These are phyloP conservation scores for Gastrophryne carolinensis DNA, from an alignment of 2,797 vertebrate genomes.

Conservation along the genomic window DNA sequence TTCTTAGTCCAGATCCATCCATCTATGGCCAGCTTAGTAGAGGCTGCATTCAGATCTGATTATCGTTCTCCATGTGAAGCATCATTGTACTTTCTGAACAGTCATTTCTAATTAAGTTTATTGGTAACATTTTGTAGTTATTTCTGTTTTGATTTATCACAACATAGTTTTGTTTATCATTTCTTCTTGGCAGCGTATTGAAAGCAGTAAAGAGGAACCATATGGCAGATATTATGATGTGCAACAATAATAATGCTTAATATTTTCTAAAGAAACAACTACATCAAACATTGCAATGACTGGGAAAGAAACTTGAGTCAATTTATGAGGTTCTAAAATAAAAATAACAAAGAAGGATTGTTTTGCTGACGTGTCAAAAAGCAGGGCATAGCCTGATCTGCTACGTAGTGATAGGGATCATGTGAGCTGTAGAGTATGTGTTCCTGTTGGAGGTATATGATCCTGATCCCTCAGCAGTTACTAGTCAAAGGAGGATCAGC, in stretches of 20 bases:
- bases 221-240: conserved; percentile 47
- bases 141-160: conserved; percentile 55
- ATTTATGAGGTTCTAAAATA: conserved; percentile 15
- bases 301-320: conserved; percentile 42
- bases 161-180: conserved; percentile 54
- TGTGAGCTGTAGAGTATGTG: background rate
- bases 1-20: background rate
- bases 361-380: background rate
- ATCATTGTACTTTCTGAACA: conserved; percentile 32
- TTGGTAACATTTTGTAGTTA: conserved; percentile 39
- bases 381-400: background rate
- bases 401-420: too few relatives aligned
- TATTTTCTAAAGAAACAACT: conserved; percentile 56
- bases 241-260: conserved; percentile 49
- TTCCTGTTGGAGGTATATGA: too few relatives aligned
- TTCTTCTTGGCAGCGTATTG: conserved; percentile 42
- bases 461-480: too few relatives aligned
- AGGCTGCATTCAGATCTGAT: background rate
- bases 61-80: background rate
- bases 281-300: conserved; percentile 45
- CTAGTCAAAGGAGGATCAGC: too few relatives aligned
- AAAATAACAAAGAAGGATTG: background rate
- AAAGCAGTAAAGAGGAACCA: conserved; percentile 58
- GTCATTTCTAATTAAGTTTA: conserved; percentile 57
- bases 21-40: background rate